phyloP scores from a whole-genome alignment of 2,888 invertebrate species.

The Mythimna lalbum region DNA sequence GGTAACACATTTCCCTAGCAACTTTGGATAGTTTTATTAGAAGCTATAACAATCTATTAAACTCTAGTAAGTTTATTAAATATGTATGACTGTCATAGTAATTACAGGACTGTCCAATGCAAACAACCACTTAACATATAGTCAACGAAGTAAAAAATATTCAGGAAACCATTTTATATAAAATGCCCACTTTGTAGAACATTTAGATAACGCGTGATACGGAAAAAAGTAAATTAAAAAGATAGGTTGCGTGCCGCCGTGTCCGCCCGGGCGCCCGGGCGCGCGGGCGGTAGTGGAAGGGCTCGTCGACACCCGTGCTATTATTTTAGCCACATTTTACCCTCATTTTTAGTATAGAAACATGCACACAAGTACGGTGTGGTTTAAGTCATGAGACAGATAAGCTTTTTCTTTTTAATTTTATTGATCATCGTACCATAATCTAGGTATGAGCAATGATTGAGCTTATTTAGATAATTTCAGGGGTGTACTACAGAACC shows the following conservation, averaged over 20 bases:
- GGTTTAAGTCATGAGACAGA: conserved; percentile 24
- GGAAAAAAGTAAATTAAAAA: conserved; percentile 66
- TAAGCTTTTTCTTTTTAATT: not conserved
- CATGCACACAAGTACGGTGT: conserved; percentile 20
- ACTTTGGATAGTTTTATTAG: not conserved
- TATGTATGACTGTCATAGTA: too few relatives aligned
- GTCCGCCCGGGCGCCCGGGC: conserved; percentile 43
- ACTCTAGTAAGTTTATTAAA: too few relatives aligned
- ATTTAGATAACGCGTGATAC: conserved; percentile 60
- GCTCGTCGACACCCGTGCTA: conserved; percentile 54
- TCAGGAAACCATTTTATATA: conserved; percentile 33
- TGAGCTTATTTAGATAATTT: too few relatives aligned
- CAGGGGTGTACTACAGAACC: too few relatives aligned
- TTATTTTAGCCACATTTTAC: conserved; percentile 71
- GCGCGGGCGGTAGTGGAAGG: conserved; percentile 53
- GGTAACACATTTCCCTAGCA: not conserved
- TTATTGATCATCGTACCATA: not conserved
- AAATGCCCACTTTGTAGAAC: conserved; percentile 53
- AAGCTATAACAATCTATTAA: not conserved
- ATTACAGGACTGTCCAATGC: not conserved
- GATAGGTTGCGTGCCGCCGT: conserved; percentile 45
- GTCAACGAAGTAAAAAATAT: conserved; percentile 22
- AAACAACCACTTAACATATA: conserved; percentile 22
- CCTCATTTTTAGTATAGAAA: conserved; percentile 61
- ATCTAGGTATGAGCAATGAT: not conserved